A percentile compares a stretch with the other conserved stretches of the same genome.
phyloP scores from a whole-genome alignment of 2,888 invertebrate species.

The Graphium colonna region DNA sequence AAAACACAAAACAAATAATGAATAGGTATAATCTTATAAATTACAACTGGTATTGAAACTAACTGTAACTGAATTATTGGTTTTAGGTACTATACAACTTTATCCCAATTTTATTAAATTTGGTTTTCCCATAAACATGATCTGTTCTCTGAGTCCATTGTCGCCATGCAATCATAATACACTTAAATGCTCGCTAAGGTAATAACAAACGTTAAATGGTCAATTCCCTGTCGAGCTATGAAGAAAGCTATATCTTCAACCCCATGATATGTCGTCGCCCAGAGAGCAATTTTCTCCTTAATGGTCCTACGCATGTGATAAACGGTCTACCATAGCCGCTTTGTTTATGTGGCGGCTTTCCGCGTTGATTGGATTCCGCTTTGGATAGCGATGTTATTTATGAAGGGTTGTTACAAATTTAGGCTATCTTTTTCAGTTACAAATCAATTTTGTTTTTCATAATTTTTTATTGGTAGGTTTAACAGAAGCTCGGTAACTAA shows the following conservation, averaged over 20 bases:
- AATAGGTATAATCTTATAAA: background rate
- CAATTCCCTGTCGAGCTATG: slow-evolving; percentile 10
- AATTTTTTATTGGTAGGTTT: too few relatives aligned
- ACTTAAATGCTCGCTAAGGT: background rate
- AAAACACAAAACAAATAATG: too few relatives aligned
- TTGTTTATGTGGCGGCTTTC: slow-evolving; percentile 35
- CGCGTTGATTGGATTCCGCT: slow-evolving; percentile 60
- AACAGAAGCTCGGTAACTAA: too few relatives aligned
- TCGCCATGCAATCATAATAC: background rate
- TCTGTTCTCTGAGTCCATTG: background rate
- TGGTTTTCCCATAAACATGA: background rate
- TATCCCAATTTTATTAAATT: background rate
- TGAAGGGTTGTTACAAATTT: too few relatives aligned
- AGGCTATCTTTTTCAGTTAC: slow-evolving; percentile 33
- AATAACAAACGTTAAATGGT: slow-evolving; percentile 14
- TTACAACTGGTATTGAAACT: too few relatives aligned
- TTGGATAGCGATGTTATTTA: too few relatives aligned
- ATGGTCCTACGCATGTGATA: too few relatives aligned
- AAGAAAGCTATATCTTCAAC: slow-evolving; percentile 9
- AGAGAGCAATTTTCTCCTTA: slow-evolving; percentile 22
- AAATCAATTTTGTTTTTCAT: too few relatives aligned
- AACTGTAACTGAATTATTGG: too few relatives aligned
- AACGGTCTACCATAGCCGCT: slow-evolving; percentile 9
- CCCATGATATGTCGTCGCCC: slow-evolving; percentile 20
- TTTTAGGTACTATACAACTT: too few relatives aligned